These are phyloP conservation scores for Cybosia mesomella DNA, from an alignment of 2,888 invertebrate species.

Conservation along the genomic window DNA sequence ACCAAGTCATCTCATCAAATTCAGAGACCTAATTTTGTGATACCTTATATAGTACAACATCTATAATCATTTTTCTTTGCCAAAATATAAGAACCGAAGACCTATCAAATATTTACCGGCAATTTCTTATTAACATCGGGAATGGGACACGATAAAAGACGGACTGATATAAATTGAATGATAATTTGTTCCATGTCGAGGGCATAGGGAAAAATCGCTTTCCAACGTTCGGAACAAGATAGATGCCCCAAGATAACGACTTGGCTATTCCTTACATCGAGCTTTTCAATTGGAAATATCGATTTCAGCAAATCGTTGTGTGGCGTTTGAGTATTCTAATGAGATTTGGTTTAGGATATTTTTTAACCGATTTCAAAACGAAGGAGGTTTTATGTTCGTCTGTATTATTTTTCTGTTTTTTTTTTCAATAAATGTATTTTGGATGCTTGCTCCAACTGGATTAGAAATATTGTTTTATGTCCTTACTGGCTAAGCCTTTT, in stretches of 20 bases:
- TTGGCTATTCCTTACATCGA: conserved; percentile 52
- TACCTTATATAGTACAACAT: no score
- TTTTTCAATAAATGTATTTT: not conserved
- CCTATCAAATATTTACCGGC: conserved; percentile 45
- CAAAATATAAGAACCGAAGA: conserved; percentile 31
- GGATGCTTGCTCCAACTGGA: not conserved
- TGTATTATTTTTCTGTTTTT: not conserved
- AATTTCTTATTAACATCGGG: conserved; percentile 55
- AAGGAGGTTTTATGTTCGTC: no score
- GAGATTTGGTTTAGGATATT: conserved; percentile 22
- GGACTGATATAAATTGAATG: conserved; percentile 75
- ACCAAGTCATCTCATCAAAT: no score
- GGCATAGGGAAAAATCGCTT: conserved; percentile 72
- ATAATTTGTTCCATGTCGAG: conserved; percentile 73
- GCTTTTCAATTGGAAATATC: conserved; percentile 65
- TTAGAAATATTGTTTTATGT: not conserved
- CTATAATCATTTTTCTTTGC: not conserved
- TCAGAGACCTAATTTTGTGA: no score
- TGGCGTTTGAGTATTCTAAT: conserved; percentile 38
- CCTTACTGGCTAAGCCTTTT: not conserved
- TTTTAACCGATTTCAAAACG: no score
- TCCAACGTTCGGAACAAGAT: conserved; percentile 61
- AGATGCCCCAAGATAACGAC: conserved; percentile 65
- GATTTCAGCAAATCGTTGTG: conserved; percentile 49
- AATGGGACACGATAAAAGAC: conserved; percentile 67